Evolutionary conservation across 2,113 vertebrate species (phyloP), one percentile per base, ranked within the genome.

Genomic region (Hemibagrus wyckioides): DNA sequence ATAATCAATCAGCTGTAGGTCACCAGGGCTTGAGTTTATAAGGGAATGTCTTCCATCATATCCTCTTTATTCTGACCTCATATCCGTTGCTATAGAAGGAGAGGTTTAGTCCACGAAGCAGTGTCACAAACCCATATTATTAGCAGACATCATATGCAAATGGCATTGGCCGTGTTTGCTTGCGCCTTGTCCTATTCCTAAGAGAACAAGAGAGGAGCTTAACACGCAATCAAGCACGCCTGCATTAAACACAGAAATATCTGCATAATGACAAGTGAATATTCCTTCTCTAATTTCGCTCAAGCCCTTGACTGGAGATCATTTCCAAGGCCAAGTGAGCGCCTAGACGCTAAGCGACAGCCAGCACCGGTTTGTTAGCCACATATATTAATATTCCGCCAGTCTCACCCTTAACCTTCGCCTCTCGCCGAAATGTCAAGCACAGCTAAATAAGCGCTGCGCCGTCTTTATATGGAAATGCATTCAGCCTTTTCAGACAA

Each of bases 381-480:
- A 28, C 76, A 6, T 84, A 91, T 86, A 92, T 91, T 90, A 89
- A 88, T 86, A 90, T 84, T n/a, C 82, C 48, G 80, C 48, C 82
- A 56, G 57, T 75, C 90, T 90, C 89, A 89, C 91, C 92, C 80
- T 90, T 87, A 88, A 89, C 90, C 65, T 92, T 88, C 90, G 82
- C 86, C 85, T 92, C 92, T 85, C 84, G 61, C 88, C 87, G 61
- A 95, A 95, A 94, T 94, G 94, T 94, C 94, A 95, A 92, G 91
- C 90, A 89, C 89, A 90, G 91, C 93, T 90, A 93, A 92, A 94
- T 85, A 90, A 91, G 91, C 88, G 84, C 63, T 54, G 83, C 80
- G 83, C 36, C 89, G 84, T 82, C 84, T 92, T 89, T 91, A 90
- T 93, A 96, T 94, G 94, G 92, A 93, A 94, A 95, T 95, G 63